Conservation (phyloP, 2,113 vertebrate genomes). For the Gobius niger region DNA sequence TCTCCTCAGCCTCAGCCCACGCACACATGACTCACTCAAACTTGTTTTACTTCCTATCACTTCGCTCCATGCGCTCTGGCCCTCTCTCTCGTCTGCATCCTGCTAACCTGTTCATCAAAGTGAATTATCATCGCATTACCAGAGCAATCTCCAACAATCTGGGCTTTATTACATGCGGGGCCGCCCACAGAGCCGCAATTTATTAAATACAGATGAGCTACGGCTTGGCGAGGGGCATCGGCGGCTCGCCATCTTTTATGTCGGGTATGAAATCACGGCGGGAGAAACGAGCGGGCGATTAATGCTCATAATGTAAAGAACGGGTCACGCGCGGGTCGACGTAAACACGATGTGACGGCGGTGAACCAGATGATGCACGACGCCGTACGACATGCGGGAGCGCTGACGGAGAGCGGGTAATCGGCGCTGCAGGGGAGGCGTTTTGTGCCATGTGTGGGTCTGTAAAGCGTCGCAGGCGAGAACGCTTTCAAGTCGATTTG, state of each 20-base stretch:
- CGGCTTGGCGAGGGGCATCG: conserved; percentile 8
- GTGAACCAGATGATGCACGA: too few species aligned
- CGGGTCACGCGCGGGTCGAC: conserved; percentile 17
- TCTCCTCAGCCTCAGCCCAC: conserved; percentile 25
- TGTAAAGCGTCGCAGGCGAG: too few species aligned
- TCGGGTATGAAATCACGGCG: background rate
- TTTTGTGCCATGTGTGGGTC: background rate
- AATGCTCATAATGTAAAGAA: conserved; percentile 11
- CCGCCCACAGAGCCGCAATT: background rate
- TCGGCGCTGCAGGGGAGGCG: too few species aligned
- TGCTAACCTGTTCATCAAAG: conserved; percentile 28
- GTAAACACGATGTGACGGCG: conserved; percentile 20
- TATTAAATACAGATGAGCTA: conserved; percentile 28
- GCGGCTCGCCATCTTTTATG: conserved; percentile 10
- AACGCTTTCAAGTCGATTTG: too few species aligned
- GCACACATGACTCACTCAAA: conserved; percentile 21
- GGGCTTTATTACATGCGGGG: conserved; percentile 19
- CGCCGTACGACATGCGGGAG: too few species aligned
- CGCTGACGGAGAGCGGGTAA: too few species aligned
- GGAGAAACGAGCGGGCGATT: too few species aligned
- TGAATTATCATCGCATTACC: conserved; percentile 28
- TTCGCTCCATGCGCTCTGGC: background rate
- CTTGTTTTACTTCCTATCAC: conserved; percentile 34
- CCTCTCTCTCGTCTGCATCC: too few species aligned
- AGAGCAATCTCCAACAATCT: conserved; percentile 18